Base-by-base conservation (phyloP, 1,140 invertebrate genomes). In the Heliconius congener region DNA sequence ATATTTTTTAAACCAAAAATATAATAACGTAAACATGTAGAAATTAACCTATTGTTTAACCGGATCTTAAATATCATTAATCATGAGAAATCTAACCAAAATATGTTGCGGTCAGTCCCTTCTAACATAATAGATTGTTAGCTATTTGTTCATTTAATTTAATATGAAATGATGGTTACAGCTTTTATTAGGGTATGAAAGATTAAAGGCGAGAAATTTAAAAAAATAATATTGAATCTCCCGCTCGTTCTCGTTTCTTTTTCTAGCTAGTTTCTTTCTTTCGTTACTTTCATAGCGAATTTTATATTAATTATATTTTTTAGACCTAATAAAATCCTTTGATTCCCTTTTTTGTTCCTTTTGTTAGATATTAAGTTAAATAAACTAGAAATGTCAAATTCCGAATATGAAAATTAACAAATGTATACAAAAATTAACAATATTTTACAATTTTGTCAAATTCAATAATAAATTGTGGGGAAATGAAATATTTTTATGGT, bases 31-130 rank as follows among this genome's bases (percentile, higher is more conserved):
- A 52, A 52, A 19, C 18, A 52, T 52, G 50, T 19, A 19, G 50
- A 52, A 52, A 52, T 60, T 73, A 74, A 71, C 42, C 73, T 74
- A 75, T 80, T 80, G 60, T 81, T 77, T 18, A 18, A 34, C 57
- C 57, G 76, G 76, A 77, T 52, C 57, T 50, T 80, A 77, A 74
- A 60, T 60, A 77, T 73, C 80, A 77, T 81, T 81, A 77, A 81
- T 81, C 80, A 81, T 77, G 34, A 74, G 42, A 77, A 77, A 81
- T 81, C 78, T 80, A 80, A 76, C 71, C 80, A 34, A 71, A 81
- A 81, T 75, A 71, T 81, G 76, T 75, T 76, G 76, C 71, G 76
- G 80, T 74, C 72, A 81, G 72, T 46, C 76, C 80, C 66, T 77
- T 77, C 57, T 81, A 74, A 77, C 73, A 46, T 76, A 73, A 81